Percentiles rank a stretch among this genome's conserved stretches.
These are phyloP conservation scores for Pipistrellus nathusii DNA, from an alignment of 2,797 vertebrate species.

Conservation along the genomic window DNA sequence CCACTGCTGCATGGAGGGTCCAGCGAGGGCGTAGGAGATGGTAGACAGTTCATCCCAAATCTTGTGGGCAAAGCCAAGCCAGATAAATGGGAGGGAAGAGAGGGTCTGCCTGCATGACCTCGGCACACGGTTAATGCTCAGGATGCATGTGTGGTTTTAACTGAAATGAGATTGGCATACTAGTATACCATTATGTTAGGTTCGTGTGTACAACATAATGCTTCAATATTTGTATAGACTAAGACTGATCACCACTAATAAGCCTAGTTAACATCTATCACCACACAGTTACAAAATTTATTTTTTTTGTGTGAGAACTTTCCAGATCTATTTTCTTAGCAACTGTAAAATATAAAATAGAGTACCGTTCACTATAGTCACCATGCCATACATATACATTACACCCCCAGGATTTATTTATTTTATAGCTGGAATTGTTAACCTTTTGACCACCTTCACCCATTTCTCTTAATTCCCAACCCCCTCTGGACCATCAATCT, in stretches of 20 bases:
- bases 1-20: too few relatives aligned
- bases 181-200: not conserved
- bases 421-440: not conserved
- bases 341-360: not conserved
- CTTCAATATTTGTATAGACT: not conserved
- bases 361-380: not conserved
- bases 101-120: too few relatives aligned
- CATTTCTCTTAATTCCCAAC: not conserved
- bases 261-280: not conserved
- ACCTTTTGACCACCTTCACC: not conserved
- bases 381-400: not conserved
- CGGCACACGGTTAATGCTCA: not conserved
- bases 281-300: not conserved
- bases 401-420: not conserved
- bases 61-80: not conserved
- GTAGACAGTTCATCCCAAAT: not conserved
- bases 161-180: not conserved
- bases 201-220: not conserved
- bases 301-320: not conserved
- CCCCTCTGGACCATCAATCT: not conserved
- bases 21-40: accelerated
- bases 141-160: not conserved
- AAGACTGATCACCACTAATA: not conserved
- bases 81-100: accelerated
- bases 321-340: not conserved